phyloP scores from a whole-genome alignment of 2,888 invertebrate species.

The Leucania comma region DNA sequence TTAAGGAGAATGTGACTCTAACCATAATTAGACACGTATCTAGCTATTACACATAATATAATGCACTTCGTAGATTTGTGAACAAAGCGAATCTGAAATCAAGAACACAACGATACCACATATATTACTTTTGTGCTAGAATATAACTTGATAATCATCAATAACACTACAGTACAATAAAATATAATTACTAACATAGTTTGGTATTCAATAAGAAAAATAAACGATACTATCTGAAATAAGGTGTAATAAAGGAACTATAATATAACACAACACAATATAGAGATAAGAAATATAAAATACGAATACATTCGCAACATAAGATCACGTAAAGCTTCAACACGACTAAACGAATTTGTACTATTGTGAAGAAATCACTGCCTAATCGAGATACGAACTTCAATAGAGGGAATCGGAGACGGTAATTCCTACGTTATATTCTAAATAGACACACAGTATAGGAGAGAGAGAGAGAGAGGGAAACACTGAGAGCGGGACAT shows the following conservation, averaged over 20 bases:
- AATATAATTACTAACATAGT: conserved; percentile 54
- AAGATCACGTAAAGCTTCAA: conserved; percentile 78
- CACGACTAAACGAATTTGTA: conserved; percentile 87
- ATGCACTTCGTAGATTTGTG: conserved; percentile 53
- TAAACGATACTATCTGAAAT: conserved; percentile 44
- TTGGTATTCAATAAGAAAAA: conserved; percentile 49
- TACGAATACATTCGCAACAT: conserved; percentile 74
- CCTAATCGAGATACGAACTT: conserved; percentile 71
- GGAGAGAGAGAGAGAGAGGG: conserved; percentile 41
- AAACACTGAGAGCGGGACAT: conserved; percentile 33
- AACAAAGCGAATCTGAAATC: conserved; percentile 60
- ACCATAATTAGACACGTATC: conserved; percentile 75
- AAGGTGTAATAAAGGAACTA: conserved; percentile 58
- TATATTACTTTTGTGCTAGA: conserved; percentile 73
- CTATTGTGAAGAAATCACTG: conserved; percentile 82
- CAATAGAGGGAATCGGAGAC: conserved; percentile 59
- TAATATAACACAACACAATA: conserved; percentile 71
- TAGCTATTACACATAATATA: conserved; percentile 65
- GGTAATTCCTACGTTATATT: conserved; percentile 56
- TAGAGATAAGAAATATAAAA: conserved; percentile 69
- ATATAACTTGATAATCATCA: conserved; percentile 57
- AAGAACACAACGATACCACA: conserved; percentile 57
- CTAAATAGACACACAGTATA: conserved; percentile 62
- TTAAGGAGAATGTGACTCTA: conserved; percentile 76
- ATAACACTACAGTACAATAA: conserved; percentile 55